Base-by-base conservation (phyloP, 2,888 invertebrate genomes). In the Agrenia bidenticulata region DNA sequence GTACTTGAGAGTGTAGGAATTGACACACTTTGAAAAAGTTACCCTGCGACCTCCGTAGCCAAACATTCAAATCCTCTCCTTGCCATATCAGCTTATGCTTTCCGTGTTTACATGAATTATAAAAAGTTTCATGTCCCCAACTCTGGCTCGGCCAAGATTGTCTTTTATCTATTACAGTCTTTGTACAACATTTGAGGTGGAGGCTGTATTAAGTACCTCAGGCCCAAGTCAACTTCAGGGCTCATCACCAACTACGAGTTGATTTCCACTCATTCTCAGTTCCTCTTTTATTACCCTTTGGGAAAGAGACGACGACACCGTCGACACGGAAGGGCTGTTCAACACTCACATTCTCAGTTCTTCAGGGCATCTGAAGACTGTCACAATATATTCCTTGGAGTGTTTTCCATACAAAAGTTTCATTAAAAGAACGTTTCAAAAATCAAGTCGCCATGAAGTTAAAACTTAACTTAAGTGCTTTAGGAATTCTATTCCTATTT, bases 1-100 rank as follows among this genome's bases (percentile, higher is more conserved):
- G 11, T 32, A 32, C n/a, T 32, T 32, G 11, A 32, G 4, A 32
- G 4, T 32, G n/a, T 19, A 45, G 15, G 11, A 23, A 2, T 57
- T 57, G 57, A 57, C 57, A 57, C 41, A 57, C 57, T 57, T 41
- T 15, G 42, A 39, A 57, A 57, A 57, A 57, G 41, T 57, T 39
- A 41, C 2, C 57, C 24, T 57, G n/a, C 57, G 41, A 57, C 57
- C 32, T 41, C 41, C 57, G 13, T 45, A 5, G 15, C 15, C 19
- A 5, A 11, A 45, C 5, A 45, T 15, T 45, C 45, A 5, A 4
- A 19, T 45, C n/a, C 4, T 15, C 45, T 45, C 5, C 19, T 15
- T 39, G 39, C 39, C 7, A 39, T 39, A 11, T 39, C 39, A 9
- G 39, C 39, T 39, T 5, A n/a, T 19, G 19, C 19, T 45, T 45